These are phyloP conservation scores for Strigamia maritima DNA, from an alignment of 2,888 invertebrate genomes.

Conservation along the genomic window DNA sequence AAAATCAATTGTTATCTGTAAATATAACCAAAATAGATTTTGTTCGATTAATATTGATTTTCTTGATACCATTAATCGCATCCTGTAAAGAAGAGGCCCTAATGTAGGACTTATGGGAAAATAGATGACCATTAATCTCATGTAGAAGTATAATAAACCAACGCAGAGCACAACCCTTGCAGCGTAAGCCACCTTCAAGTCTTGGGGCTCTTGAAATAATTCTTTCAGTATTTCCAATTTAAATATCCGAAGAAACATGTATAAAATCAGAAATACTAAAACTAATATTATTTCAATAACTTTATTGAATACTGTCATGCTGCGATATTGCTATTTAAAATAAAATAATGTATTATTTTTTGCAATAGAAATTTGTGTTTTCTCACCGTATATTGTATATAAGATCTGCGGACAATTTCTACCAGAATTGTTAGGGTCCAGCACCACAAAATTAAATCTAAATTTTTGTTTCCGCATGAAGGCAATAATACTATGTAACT, in stretches of 20 bases:
- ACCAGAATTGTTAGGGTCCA: constrained; percentile 45
- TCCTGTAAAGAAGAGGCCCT: constrained; percentile 54
- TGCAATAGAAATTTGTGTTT: not conserved
- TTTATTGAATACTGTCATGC: constrained; percentile 38
- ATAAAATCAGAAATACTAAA: constrained; percentile 47
- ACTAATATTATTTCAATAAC: constrained; percentile 46
- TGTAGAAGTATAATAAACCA: constrained; percentile 55
- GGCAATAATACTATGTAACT: constrained; percentile 50
- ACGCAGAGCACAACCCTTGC: constrained; percentile 50
- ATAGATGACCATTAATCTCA: constrained; percentile 53
- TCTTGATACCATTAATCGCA: constrained; percentile 51
- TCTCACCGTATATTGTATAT: constrained; percentile 44
- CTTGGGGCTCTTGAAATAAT: constrained; percentile 20
- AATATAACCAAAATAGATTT: constrained; percentile 35
- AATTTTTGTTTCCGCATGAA: constrained; percentile 50
- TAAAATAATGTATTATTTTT: not conserved
- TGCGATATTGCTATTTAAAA: constrained; percentile 2
- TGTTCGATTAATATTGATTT: not conserved
- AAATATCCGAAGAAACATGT: constrained; percentile 47
- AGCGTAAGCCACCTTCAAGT: constrained; percentile 44
- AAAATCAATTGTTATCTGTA: constrained; percentile 50
- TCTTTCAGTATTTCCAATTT: constrained; percentile 43
- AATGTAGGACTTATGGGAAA: constrained; percentile 53
- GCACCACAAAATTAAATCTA: constrained; percentile 49
- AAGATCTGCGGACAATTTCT: constrained; percentile 44